Percentiles rank a stretch among this genome's conserved stretches.
These are phyloP conservation scores for Callithrix jacchus DNA, from an alignment of 2,113 vertebrate species.

Conservation along the genomic window DNA sequence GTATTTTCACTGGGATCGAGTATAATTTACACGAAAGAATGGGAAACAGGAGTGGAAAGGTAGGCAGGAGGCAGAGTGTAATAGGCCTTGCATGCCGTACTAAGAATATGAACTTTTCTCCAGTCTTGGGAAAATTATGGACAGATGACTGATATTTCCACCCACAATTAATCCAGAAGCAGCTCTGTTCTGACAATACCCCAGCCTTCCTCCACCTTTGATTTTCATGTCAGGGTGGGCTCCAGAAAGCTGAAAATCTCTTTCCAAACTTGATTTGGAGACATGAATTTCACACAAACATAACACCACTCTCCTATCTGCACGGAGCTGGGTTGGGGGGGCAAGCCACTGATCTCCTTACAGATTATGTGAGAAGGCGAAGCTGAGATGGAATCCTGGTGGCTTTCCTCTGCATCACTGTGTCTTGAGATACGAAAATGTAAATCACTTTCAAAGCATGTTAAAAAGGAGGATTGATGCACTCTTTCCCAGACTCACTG, in stretches of 20 bases:
- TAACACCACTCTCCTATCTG: not conserved
- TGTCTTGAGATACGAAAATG: not conserved
- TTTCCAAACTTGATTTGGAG: not conserved
- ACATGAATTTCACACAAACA: not conserved
- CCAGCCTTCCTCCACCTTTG: not conserved
- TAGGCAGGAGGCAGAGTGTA: not conserved
- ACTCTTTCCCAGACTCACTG: not conserved
- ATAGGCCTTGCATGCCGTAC: accelerated
- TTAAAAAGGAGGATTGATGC: not conserved
- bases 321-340: too few relatives aligned
- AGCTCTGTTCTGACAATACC: not conserved
- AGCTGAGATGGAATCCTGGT: not conserved
- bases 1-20: not conserved
- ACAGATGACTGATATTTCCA: not conserved
- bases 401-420: not conserved
- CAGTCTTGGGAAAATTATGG: not conserved
- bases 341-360: not conserved
- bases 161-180: not conserved
- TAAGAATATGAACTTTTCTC: not conserved
- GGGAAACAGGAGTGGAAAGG: not conserved
- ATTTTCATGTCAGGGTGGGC: not conserved
- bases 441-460: not conserved
- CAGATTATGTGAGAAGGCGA: not conserved
- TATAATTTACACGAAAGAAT: not conserved
- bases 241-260: not conserved